Base-by-base conservation (phyloP, 2,888 invertebrate species). In the Euplagia quadripunctaria region DNA sequence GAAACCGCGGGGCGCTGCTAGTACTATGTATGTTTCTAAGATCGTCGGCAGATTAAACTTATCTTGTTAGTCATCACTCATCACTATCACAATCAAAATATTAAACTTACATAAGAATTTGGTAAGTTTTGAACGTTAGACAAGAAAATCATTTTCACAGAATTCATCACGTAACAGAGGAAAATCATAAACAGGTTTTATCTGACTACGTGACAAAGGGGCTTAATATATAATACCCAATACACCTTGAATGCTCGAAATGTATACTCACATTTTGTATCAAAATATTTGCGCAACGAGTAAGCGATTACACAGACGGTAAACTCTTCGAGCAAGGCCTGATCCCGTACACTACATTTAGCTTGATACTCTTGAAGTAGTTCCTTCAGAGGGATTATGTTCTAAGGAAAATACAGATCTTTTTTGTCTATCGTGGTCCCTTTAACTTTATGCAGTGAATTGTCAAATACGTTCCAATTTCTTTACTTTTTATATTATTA, bases 231-330 rank as follows among this genome's bases (percentile, higher is more conserved):
- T 64, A 17, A 64, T 17, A n/a, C 46, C 49, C 43, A 67, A 67
- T 51, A 67, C 31, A 67, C 20, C 67, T 31, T 67, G 41, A 55
- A 55, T 42, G 20, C 55, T 58, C 41, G 6, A 68, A 68, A 58
- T 55, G n/a, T 68, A 65, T 64, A 64, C 49, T 43, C 9, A 46
- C 63, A 70, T 70, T 49, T 41, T 73, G 74, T 76, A 79, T 75
- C 77, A 79, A 73, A 82, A 79, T 82, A 82, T 84, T 84, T 79
- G 52, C 71, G 61, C 66, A 65, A 51, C 77, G 70, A 67, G 74
- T 77, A 82, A 75, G 74, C 71, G 80, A 82, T 82, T 82, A 82
- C 80, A 80, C 78, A 82, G 82, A 72, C 82, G 78, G 84, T 80
- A 84, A 84, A 82, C 74, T 82, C 77, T 41, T 68, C 70, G 71